Evolutionary conservation across 1,140 invertebrate species (phyloP), one percentile per base, ranked within the genome.

Genomic region (Homalodisca vitripennis): DNA sequence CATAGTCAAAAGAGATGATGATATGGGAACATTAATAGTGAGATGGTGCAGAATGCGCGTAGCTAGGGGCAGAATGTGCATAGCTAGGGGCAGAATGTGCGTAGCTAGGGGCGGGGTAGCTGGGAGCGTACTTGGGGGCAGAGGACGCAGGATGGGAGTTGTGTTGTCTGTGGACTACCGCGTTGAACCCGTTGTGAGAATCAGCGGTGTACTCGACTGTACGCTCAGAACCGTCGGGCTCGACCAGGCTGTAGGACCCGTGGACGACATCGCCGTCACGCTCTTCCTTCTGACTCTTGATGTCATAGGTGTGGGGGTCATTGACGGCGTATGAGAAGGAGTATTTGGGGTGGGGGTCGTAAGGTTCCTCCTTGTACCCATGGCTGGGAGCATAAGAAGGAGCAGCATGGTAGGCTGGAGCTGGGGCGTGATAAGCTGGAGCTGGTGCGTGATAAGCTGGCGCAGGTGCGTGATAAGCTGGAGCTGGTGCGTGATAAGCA

Each of bases 321-420:
- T 81, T 78, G 2, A 86, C 83, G n/a, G 79, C 81, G 75, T 86
- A 86, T 66, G 82, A 80, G 75, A 80, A 86, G 30, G 78, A 75
- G 73, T 86, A 86, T n/a, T 80, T 77, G 46, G 78, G 78, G 67
- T 77, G 68, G 53, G 67, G 57, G 78, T 89, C 87, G 72, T 85
- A 83, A 27, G 87, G 84, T 76, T 89, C 87, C 20, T 48, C 47
- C 29, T 53, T 53, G 66, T 68, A 32, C 17, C 53, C 47, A 48
- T 68, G 63, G 29, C 34, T 31, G 24, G 55, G 20, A 13, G 66
- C 70, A 17, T 71, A 34, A 17, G 48, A 51, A 51, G 48, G 48
- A n/a, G n/a, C n/a, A 20, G 48, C 48, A 22, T 51, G 48, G 55
- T 60, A 60, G 6, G 71, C 70, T n/a, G 67, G 73, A 41, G 63